A percentile compares a stretch with the other conserved stretches of the same genome.
These are phyloP conservation scores for Apamea epomidion DNA, from an alignment of 2,888 invertebrate genomes.

Conservation along the genomic window DNA sequence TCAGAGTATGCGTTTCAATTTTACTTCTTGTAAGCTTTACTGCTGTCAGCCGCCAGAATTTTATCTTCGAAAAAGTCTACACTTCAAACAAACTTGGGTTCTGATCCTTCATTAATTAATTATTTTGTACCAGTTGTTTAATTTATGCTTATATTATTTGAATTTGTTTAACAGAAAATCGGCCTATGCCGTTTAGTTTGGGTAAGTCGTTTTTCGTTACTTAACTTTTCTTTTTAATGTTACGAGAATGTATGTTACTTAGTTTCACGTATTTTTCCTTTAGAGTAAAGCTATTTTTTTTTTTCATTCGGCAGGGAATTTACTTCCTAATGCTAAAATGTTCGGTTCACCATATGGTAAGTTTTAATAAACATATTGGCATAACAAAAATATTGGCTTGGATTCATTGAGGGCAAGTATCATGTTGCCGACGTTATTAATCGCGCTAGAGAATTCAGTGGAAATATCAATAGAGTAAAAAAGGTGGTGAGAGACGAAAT, in stretches of 20 bases:
- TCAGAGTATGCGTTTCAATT: neutral
- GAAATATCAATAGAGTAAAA: neutral
- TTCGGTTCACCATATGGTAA: neutral
- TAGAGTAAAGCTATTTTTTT: neutral
- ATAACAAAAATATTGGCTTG: neutral
- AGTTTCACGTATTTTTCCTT: neutral
- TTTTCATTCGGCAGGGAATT: slow-evolving; percentile 13
- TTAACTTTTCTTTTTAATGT: neutral
- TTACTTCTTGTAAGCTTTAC: neutral
- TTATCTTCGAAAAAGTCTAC: neutral
- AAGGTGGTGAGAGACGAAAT: neutral
- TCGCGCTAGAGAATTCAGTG: neutral
- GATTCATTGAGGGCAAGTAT: slow-evolving; percentile 14
- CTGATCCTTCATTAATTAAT: neutral
- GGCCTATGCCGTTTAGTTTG: neutral
- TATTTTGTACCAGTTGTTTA: neutral
- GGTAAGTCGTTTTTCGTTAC: slow-evolving; percentile 10
- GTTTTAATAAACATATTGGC: too few relatives aligned
- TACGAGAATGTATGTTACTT: neutral
- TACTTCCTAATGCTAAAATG: slow-evolving; percentile 7
- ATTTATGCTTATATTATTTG: neutral
- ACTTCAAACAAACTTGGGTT: slow-evolving; percentile 4
- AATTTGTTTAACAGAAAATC: slow-evolving; percentile 22
- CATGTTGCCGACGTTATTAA: neutral
- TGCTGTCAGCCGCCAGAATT: neutral